Percentiles rank a stretch among this genome's conserved stretches.
These are phyloP conservation scores for Notospermus geniculatus DNA, from an alignment of 1,140 invertebrate genomes.

Conservation along the genomic window DNA sequence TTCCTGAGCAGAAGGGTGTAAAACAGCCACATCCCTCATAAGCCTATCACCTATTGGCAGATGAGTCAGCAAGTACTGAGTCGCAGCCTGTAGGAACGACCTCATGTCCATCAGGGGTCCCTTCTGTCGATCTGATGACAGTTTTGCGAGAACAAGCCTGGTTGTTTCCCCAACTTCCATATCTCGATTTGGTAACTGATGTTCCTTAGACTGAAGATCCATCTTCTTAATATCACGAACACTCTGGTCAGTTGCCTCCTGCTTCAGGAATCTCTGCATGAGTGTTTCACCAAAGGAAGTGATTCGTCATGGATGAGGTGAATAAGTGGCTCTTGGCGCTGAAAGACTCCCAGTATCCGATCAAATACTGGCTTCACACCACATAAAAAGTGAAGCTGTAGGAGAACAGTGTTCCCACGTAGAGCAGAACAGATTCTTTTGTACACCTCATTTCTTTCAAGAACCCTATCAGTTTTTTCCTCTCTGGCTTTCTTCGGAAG, in stretches of 20 bases:
- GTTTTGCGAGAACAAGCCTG: neutral
- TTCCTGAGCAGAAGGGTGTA: slow-evolving; percentile 18
- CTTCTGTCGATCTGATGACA: slow-evolving; percentile 11
- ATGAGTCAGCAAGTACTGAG: slow-evolving; percentile 11
- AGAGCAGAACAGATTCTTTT: slow-evolving; percentile 18
- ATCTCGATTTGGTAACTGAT: slow-evolving; percentile 1
- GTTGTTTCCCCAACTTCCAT: slow-evolving; percentile 18
- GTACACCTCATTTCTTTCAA: slow-evolving; percentile 19
- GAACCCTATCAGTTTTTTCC: slow-evolving; percentile 3
- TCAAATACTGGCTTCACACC: slow-evolving; percentile 20
- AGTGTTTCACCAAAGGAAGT: slow-evolving; percentile 15
- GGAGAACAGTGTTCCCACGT: slow-evolving; percentile 6
- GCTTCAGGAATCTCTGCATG: slow-evolving; percentile 13
- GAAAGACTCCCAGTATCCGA: slow-evolving; percentile 23
- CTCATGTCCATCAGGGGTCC: slow-evolving; percentile 13
- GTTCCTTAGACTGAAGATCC: slow-evolving; percentile 15
- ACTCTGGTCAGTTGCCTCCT: slow-evolving; percentile 7
- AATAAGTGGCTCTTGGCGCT: slow-evolving; percentile 24
- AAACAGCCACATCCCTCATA: slow-evolving; percentile 9
- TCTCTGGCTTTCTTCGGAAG: slow-evolving; percentile 15
- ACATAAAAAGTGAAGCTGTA: slow-evolving; percentile 24
- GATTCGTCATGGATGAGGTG: slow-evolving; percentile 23
- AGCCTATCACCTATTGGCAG: slow-evolving; percentile 16
- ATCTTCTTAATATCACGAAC: slow-evolving; percentile 9
- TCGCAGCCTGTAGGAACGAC: slow-evolving; percentile 15